Evolutionary conservation across 37 sponge, comb jelly and placozoan genomes (phyloP), one percentile per base, ranked within the genome.

Genomic region (Dysidea cf. avara): DNA sequence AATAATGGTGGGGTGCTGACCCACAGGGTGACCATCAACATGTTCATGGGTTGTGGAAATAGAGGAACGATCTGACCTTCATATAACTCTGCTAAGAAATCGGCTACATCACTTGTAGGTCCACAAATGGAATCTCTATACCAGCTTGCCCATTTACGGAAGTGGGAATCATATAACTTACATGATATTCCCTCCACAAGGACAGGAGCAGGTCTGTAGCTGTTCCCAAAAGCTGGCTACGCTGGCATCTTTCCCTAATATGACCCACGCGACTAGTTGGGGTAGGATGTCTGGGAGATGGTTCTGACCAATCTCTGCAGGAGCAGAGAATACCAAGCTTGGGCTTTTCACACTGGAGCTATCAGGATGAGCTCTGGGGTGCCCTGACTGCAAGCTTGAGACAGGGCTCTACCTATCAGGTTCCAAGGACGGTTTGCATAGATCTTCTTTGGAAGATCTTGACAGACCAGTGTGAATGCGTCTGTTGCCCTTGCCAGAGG

Each of bases 71-170:
- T 60, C 11, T 12, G 59, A 14, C 47, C 59, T 72, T 1, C 57
- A 20, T 4, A 72, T 30, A 40, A 43, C 47, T 72, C 74, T 22
- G 16, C 57, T n/a, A 57, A 61, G 37, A 72, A 72, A n/a, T n/a
- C n/a, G n/a, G n/a, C n/a, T n/a, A n/a, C n/a, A n/a, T n/a, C n/a
- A n/a, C n/a, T n/a, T n/a, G 30, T 36, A 79, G 68, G 65, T 29
- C 61, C 74, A 43, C 61, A 72, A 72, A 72, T 59, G 51, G 74
- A 65, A 75, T 75, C 54, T 14, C 28, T 62, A 25, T 28, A 64
- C 65, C 76, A 75, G 32, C 76, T 11, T 53, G 33, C 76, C 60
- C 43, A 56, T 20, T 36, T 43, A 25, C 46, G 7, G 60, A 39
- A 58, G 34, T 24, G 29, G 59, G 46, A 31, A n/a, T 39, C 39